Evolutionary conservation across 2,888 invertebrate genomes (phyloP).

Genomic region (Drosophila greeni): DNA sequence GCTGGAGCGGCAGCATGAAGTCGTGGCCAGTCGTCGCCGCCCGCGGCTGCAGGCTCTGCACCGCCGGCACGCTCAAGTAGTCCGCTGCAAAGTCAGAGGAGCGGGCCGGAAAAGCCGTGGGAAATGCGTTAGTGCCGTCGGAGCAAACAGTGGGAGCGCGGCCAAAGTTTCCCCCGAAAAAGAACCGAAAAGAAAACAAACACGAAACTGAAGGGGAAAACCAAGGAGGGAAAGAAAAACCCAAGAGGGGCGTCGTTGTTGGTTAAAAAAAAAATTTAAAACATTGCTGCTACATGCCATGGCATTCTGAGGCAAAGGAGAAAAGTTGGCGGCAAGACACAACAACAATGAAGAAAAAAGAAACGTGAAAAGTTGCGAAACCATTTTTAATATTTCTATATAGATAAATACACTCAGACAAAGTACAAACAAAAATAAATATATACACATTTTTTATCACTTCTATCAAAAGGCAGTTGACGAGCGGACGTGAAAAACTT

Average conservation of each 20-base stretch:
- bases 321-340: constrained; percentile 43
- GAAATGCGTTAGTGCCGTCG: constrained; percentile 44
- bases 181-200: constrained; percentile 29
- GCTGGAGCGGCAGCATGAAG: constrained; percentile 86
- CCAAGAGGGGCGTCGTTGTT: constrained; percentile 18
- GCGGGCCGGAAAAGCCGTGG: constrained; percentile 33
- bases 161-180: constrained; percentile 48
- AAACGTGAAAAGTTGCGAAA: constrained; percentile 54
- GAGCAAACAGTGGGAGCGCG: constrained; percentile 39
- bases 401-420: constrained; percentile 16
- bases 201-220: constrained; percentile 21
- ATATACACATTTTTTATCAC: constrained; percentile 23
- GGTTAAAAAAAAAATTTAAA: constrained; percentile 48
- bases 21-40: constrained; percentile 86
- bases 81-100: constrained; percentile 79
- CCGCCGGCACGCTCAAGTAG: constrained; percentile 79
- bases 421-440: constrained; percentile 6
- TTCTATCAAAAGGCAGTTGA: constrained; percentile 34
- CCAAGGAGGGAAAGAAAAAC: constrained; percentile 45
- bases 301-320: constrained; percentile 37
- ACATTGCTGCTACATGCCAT: constrained; percentile 28
- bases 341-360: constrained; percentile 4
- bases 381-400: constrained; percentile 36
- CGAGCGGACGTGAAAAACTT: constrained; percentile 32
- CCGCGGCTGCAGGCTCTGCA: constrained; percentile 83